Evolutionary conservation across 2,113 vertebrate species (phyloP).

Genomic region (Alethe castanea): DNA sequence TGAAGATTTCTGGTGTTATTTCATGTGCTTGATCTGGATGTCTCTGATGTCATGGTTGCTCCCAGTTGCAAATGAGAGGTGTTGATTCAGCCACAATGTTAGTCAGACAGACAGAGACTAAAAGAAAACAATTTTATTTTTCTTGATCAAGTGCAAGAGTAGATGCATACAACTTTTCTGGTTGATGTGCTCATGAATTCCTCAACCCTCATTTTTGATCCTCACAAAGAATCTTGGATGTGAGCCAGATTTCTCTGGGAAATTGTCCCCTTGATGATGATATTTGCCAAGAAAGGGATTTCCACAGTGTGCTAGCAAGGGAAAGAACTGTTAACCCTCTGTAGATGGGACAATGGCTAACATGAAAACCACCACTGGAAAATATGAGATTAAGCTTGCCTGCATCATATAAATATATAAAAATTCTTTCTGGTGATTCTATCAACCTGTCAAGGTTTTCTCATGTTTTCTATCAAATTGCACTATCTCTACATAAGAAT

Average conservation of each 20-base stretch:
- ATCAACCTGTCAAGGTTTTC: not conserved
- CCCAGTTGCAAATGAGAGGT: not conserved
- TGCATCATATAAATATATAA: not conserved
- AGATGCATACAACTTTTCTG: not conserved
- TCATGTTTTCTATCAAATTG: not conserved
- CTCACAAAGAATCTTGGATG: not conserved
- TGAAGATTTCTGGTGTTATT: not conserved
- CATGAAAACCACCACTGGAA: not conserved
- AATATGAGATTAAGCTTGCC: not conserved
- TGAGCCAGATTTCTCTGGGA: conserved; percentile 7
- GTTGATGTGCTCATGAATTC: not conserved
- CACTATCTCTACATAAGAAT: not conserved
- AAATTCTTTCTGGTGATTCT: not conserved
- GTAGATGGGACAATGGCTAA: not conserved
- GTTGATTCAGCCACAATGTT: not conserved
- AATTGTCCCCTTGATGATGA: not conserved
- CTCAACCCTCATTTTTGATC: not conserved
- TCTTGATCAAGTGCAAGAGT: not conserved
- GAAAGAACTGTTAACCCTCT: not conserved
- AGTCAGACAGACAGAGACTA: not conserved
- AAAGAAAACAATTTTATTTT: not conserved
- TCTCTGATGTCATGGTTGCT: not conserved
- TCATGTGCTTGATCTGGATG: not conserved
- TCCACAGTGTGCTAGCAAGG: not conserved
- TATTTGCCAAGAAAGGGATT: not conserved